Evolutionary conservation across 2,797 vertebrate genomes (phyloP).

Genomic region (Enteromius afrohamiltoni): DNA sequence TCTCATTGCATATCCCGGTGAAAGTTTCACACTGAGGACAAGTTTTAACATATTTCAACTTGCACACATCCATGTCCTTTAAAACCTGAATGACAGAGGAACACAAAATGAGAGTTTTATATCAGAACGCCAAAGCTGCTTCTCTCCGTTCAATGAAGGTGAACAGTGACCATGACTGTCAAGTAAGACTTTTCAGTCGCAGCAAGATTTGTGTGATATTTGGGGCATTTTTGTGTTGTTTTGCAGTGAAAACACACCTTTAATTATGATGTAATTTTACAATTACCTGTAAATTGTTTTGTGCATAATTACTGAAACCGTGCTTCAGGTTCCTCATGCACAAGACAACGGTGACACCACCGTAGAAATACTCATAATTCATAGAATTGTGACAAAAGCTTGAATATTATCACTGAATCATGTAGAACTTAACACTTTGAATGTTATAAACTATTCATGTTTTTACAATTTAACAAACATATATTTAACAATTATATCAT

Average conservation of each 20-base stretch:
- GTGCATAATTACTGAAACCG: background rate
- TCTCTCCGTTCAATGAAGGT: background rate
- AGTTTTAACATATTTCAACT: background rate
- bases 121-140: background rate
- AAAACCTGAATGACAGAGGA: background rate
- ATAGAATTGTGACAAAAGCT: background rate
- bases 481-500: background rate
- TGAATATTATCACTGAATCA: background rate
- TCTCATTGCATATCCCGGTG: background rate
- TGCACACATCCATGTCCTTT: background rate
- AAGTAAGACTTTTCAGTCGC: background rate
- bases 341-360: background rate
- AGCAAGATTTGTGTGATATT: background rate
- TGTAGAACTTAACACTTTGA: background rate
- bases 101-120: background rate
- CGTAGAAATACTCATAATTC: background rate
- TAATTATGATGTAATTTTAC: background rate
- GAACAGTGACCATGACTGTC: background rate
- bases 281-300: background rate
- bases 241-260: background rate
- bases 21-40: background rate
- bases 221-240: background rate
- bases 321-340: background rate
- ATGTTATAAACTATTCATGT: background rate
- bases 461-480: background rate